Conservation (phyloP, 2,888 invertebrate genomes). For the Calephelis perditalis region DNA sequence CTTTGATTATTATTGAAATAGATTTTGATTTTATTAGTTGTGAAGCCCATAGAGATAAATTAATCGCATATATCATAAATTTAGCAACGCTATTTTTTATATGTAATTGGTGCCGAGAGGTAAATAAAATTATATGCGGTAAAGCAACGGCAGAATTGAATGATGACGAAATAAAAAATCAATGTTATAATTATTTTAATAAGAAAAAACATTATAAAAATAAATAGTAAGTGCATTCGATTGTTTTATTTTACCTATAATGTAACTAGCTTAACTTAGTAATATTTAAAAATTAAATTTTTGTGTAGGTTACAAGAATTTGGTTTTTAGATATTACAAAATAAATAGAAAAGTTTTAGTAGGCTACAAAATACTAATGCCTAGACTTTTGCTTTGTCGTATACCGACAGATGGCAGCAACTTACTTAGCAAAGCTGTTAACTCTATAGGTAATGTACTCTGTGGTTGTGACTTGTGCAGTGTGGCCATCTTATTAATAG, state of each 20-base stretch:
- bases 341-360: too few species aligned
- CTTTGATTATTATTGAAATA: neutral
- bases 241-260: neutral
- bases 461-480: too few species aligned
- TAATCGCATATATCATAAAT: neutral
- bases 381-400: too few species aligned
- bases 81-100: neutral
- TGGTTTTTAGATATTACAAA: neutral
- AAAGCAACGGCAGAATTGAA: neutral
- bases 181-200: neutral
- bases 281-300: neutral
- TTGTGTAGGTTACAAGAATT: neutral
- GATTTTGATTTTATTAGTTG: constrained; percentile 11
- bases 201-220: neutral
- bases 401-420: too few species aligned
- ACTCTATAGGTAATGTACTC: too few species aligned
- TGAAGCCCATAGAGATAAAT: neutral
- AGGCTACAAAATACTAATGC: too few species aligned
- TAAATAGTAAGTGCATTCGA: neutral
- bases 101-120: neutral
- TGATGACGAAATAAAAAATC: neutral
- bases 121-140: neutral
- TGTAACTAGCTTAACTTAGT: neutral
- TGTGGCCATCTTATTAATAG: too few species aligned
- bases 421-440: too few species aligned